Evolutionary conservation across 2,888 invertebrate species (phyloP).

Genomic region (Zygaena filipendulae): DNA sequence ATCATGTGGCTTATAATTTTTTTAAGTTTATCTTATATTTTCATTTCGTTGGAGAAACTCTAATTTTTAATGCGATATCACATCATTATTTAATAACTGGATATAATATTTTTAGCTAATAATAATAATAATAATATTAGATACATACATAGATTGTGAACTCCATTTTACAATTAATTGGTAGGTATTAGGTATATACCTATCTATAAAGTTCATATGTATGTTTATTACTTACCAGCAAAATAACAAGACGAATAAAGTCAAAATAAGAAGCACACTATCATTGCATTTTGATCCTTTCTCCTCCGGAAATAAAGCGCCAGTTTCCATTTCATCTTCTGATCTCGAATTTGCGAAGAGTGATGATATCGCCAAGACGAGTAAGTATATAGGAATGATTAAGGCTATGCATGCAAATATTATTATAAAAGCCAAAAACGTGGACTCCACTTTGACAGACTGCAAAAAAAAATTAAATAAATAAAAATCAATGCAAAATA

Average conservation of each 20-base stretch:
- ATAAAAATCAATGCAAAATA: background rate
- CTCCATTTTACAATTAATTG: background rate
- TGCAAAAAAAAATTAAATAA: constrained; percentile 53
- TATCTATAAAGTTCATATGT: too few relatives aligned
- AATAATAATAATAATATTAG: too few relatives aligned
- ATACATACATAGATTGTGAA: too few relatives aligned
- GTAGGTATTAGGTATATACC: too few relatives aligned
- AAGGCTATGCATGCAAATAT: constrained; percentile 72
- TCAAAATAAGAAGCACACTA: constrained; percentile 39
- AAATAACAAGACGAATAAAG: constrained; percentile 44
- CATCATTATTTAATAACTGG: too few relatives aligned
- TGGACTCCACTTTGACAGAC: constrained; percentile 78
- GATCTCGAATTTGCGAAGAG: constrained; percentile 44
- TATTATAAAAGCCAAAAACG: constrained; percentile 72
- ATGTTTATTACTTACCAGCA: constrained; percentile 63
- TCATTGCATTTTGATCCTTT: constrained; percentile 48
- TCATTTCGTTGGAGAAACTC: too few relatives aligned
- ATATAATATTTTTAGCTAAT: too few relatives aligned
- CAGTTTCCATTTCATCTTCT: constrained; percentile 48
- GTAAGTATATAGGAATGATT: constrained; percentile 69
- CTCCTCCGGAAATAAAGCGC: constrained; percentile 43
- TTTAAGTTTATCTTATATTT: too few relatives aligned
- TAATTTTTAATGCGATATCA: too few relatives aligned
- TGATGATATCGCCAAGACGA: constrained; percentile 65
- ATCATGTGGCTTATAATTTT: too few relatives aligned